Percentiles rank a stretch among this genome's conserved stretches.
phyloP scores from a whole-genome alignment of 2,113 vertebrate species.

The Physeter macrocephalus region DNA sequence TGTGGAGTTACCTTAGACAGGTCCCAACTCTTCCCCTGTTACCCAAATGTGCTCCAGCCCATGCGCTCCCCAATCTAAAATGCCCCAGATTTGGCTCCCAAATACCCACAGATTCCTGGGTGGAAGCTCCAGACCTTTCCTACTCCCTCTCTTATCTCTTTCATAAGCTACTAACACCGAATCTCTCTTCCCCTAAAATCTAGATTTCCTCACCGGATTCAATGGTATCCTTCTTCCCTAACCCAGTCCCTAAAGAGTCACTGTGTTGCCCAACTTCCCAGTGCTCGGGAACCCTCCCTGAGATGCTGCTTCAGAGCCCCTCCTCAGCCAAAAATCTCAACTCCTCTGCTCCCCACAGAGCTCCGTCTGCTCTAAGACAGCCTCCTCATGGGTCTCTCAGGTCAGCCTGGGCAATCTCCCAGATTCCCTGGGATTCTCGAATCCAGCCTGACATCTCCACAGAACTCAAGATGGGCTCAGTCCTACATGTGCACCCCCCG shows the following conservation, averaged over 20 bases:
- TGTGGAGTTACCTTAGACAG: not conserved
- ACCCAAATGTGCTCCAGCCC: not conserved
- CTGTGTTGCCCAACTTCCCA: not conserved
- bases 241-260: not conserved
- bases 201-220: not conserved
- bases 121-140: not conserved
- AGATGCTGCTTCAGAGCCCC: not conserved
- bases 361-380: not conserved
- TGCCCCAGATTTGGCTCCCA: constrained; percentile 8
- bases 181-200: not conserved
- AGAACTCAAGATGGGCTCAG: constrained; percentile 4
- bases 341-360: not conserved
- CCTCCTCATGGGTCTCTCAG: not conserved
- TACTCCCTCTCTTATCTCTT: not conserved
- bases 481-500: not conserved
- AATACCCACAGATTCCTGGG: not conserved
- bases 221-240: not conserved
- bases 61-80: not conserved
- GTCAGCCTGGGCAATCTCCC: constrained; percentile 26
- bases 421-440: constrained; percentile 25
- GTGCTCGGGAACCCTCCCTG: not conserved
- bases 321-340: not conserved
- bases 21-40: not conserved
- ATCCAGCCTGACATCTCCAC: constrained; percentile 43
- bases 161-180: not conserved